These are phyloP conservation scores for Phocoena phocoena DNA, from an alignment of 2,113 vertebrate genomes.

Conservation along the genomic window DNA sequence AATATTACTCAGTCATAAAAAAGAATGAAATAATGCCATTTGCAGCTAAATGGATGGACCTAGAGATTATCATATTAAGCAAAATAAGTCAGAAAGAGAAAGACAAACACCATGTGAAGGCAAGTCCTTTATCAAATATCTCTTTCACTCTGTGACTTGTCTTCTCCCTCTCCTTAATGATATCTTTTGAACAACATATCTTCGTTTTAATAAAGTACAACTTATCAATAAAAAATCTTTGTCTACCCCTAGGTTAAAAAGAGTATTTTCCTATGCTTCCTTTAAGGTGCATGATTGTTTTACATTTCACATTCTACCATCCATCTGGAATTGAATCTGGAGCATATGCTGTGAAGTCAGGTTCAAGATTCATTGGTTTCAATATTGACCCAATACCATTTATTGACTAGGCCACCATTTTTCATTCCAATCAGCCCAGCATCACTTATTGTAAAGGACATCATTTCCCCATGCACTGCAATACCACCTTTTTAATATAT, in stretches of 20 bases:
- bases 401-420: background rate
- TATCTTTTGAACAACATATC: background rate
- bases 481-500: background rate
- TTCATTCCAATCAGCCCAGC: background rate
- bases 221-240: background rate
- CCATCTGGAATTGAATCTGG: background rate
- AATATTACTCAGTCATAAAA: background rate
- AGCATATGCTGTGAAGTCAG: background rate
- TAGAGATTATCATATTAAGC: background rate
- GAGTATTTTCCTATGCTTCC: background rate
- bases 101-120: background rate
- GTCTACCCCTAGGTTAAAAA: background rate
- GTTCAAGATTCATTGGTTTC: background rate
- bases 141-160: background rate
- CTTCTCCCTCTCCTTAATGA: background rate
- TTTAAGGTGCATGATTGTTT: background rate
- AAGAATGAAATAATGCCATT: background rate
- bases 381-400: background rate
- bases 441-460: background rate
- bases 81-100: background rate
- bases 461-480: background rate
- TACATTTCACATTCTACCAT: background rate
- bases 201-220: slow-evolving; percentile 7
- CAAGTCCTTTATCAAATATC: background rate
- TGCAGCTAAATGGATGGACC: background rate